Percentiles rank a stretch among this genome's conserved stretches.
Conservation (phyloP, 2,797 vertebrate species). For the Cynodonichthys magdalenae region DNA sequence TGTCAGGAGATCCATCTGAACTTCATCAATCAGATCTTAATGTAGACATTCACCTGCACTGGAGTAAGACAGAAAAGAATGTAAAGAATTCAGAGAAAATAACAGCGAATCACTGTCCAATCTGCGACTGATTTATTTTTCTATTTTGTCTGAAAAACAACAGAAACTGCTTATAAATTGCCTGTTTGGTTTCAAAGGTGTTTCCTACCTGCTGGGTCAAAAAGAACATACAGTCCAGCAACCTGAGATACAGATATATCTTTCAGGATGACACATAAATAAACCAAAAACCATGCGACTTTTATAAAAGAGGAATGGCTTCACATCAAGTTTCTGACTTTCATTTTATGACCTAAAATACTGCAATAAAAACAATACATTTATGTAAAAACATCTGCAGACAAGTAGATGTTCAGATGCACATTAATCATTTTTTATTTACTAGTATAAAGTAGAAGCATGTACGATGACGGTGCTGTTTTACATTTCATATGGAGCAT, state of each 20-base stretch:
- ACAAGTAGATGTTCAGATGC: not conserved
- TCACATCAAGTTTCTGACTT: slow-evolving; percentile 9
- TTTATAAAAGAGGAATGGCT: not conserved
- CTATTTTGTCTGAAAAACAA: not conserved
- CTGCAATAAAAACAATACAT: not conserved
- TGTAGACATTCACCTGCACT: not conserved
- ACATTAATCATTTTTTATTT: not conserved
- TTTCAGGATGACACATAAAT: slow-evolving; percentile 4
- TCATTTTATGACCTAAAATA: not conserved
- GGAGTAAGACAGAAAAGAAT: no score
- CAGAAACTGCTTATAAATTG: not conserved
- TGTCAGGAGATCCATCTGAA: no score
- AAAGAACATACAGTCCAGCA: not conserved
- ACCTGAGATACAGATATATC: slow-evolving; percentile 4
- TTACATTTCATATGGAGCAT: no score
- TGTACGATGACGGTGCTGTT: not conserved
- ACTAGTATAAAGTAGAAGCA: not conserved
- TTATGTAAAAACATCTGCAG: not conserved
- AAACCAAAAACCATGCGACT: not conserved
- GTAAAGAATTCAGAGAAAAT: not conserved
- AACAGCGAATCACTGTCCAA: not conserved
- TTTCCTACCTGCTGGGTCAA: slow-evolving; percentile 1
- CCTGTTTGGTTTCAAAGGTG: not conserved
- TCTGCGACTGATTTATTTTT: not conserved
- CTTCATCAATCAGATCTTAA: not conserved